Evolutionary conservation across 2,113 vertebrate species (phyloP), one percentile per base, ranked within the genome.

Genomic region (Eubucco bourcierii): DNA sequence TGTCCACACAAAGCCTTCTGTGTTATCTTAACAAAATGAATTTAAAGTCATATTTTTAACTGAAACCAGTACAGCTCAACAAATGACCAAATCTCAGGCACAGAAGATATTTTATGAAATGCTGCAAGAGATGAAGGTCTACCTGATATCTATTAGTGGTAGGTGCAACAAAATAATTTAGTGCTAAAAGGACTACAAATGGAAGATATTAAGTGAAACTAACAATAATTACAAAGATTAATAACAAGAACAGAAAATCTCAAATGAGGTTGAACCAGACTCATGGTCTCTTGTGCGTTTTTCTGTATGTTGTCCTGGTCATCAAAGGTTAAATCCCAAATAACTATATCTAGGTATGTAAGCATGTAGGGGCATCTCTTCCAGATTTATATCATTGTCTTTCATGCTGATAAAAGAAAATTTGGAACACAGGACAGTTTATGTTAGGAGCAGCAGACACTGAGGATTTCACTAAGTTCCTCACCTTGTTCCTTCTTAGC

Each of bases 61-160:
- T 85, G 44, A 95, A 34, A 88, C 27, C 53, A 88, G 29, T 58
- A 74, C 20, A 85, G 34, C 37, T 91, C 79, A 75, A 53, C 12
- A 82, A 76, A 55, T 64, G 80, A 44, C n/a, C 53, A 55, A 86
- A 13, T 83, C 68, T 71, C 76, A 89, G 10, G 68, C 75, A 78
- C 73, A 84, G 70, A 85, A 90, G 58, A 15, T 31, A 86, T 63
- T 88, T 19, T 28, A 46, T 50, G n/a, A 92, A 79, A 19, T 50
- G 27, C 25, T 78, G 28, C 34, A 78, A 77, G 90, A 50, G 29
- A 84, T 92, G 78, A 92, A 94, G 14, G 53, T 80, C 90, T 76
- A 86, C 87, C 81, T 94, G 93, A 87, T 88, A 80, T 90, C 58
- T 95, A 78, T 93, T 91, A 93, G 65, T 61, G 34, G 44, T 80